Conservation (phyloP, 2,113 vertebrate genomes). For the Pseudopipra pipra region DNA sequence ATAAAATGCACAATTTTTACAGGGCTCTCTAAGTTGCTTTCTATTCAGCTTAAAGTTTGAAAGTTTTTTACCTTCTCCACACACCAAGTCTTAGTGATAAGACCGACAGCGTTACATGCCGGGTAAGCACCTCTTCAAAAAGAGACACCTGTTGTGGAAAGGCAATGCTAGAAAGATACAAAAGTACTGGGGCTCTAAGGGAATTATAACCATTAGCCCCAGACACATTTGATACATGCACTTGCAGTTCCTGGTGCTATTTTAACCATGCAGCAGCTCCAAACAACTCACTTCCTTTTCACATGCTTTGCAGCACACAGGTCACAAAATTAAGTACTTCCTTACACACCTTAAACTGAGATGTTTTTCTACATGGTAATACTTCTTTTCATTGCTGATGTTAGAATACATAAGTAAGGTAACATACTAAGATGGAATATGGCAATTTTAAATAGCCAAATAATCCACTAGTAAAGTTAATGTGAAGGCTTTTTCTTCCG, state of each 20-base stretch:
- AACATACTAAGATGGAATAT: background rate
- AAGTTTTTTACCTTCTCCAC: background rate
- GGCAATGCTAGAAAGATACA: fast-evolving
- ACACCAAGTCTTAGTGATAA: background rate
- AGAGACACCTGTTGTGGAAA: background rate
- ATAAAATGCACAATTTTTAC: background rate
- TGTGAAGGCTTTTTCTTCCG: background rate
- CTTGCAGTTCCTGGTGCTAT: fast-evolving
- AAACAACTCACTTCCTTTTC: background rate
- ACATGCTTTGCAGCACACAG: background rate
- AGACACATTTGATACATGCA: background rate
- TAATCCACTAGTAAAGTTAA: background rate
- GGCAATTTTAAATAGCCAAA: background rate
- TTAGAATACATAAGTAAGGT: background rate
- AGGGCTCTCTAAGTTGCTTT: background rate
- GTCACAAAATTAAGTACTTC: background rate
- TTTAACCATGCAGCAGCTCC: background rate
- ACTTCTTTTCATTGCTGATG: background rate
- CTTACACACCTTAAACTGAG: background rate
- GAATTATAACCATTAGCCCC: background rate
- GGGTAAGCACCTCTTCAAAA: background rate
- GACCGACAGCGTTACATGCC: background rate
- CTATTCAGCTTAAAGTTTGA: background rate
- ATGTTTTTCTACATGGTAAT: background rate
- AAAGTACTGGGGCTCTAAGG: background rate